Evolutionary conservation across 2,113 vertebrate species (phyloP).

Genomic region (Aythya baeri): DNA sequence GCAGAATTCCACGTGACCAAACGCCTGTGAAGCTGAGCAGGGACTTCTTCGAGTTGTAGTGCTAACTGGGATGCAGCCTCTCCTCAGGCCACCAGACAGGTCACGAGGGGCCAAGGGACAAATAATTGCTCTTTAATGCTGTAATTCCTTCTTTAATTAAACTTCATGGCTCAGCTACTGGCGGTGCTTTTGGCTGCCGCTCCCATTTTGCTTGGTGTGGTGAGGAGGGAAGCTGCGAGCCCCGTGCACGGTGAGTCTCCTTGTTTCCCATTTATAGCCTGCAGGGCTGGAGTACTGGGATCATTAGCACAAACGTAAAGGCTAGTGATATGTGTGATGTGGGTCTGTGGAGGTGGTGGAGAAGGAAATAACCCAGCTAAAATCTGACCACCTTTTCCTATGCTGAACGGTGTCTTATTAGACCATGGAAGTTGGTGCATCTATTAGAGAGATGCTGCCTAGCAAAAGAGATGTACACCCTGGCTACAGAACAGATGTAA

Average conservation of each 20-base stretch:
- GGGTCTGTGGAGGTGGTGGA: background rate
- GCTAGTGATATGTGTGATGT: background rate
- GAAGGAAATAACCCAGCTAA: background rate
- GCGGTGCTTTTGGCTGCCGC: slow-evolving; percentile 30
- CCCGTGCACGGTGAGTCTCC: background rate
- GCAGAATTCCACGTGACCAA: slow-evolving; percentile 79
- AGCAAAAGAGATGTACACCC: rapidly evolving
- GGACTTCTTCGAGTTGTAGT: slow-evolving; percentile 76
- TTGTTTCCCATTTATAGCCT: slow-evolving; percentile 22
- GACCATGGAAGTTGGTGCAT: background rate
- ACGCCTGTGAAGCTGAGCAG: slow-evolving; percentile 79
- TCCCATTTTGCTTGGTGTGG: background rate
- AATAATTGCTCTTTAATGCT: slow-evolving; percentile 81
- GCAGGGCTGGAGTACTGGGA: background rate
- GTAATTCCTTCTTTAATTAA: slow-evolving; percentile 76
- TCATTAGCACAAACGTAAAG: background rate
- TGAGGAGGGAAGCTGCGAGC: background rate
- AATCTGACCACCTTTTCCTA: background rate
- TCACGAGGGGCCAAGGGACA: slow-evolving; percentile 75
- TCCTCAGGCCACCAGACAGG: slow-evolving; percentile 76
- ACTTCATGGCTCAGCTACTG: slow-evolving; percentile 47
- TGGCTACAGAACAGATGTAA: background rate
- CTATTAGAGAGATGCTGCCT: background rate
- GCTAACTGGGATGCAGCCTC: slow-evolving; percentile 80
- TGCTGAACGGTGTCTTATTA: background rate